Conservation (phyloP, 1,140 invertebrate species). For the Acyrthosiphon pisum region DNA sequence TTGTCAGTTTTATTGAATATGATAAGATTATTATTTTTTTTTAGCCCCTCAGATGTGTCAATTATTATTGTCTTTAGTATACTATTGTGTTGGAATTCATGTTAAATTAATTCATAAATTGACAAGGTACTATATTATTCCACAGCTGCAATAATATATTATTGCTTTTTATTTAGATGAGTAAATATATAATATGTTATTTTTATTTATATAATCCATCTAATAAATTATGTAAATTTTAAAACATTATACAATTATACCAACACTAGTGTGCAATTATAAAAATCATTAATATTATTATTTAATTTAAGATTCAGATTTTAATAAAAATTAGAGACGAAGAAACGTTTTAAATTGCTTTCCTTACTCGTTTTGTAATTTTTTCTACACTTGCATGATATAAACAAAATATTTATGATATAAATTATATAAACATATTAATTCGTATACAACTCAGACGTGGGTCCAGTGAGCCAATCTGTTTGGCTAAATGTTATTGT, state of each 20-base stretch:
- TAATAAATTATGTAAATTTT: not conserved
- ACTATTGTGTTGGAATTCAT: not conserved
- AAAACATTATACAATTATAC: not conserved
- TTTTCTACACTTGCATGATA: not conserved
- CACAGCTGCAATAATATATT: not conserved
- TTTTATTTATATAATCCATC: not conserved
- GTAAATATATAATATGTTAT: not conserved
- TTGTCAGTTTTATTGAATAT: not conserved
- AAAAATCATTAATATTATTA: not conserved
- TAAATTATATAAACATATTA: not conserved
- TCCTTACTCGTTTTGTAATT: not conserved
- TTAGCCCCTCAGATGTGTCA: not conserved
- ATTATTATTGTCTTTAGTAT: not conserved
- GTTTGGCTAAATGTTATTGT: too few relatives aligned
- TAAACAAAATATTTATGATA: not conserved
- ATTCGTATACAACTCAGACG: not conserved
- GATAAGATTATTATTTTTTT: not conserved
- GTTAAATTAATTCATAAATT: not conserved
- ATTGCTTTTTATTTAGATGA: not conserved
- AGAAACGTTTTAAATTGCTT: not conserved
- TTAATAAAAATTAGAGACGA: not conserved
- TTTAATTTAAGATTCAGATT: not conserved
- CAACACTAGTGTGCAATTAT: not conserved
- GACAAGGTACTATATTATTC: not conserved
- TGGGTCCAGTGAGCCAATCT: too few relatives aligned